Conservation (phyloP, 2,113 vertebrate species). For the Oreocharis arfaki region DNA sequence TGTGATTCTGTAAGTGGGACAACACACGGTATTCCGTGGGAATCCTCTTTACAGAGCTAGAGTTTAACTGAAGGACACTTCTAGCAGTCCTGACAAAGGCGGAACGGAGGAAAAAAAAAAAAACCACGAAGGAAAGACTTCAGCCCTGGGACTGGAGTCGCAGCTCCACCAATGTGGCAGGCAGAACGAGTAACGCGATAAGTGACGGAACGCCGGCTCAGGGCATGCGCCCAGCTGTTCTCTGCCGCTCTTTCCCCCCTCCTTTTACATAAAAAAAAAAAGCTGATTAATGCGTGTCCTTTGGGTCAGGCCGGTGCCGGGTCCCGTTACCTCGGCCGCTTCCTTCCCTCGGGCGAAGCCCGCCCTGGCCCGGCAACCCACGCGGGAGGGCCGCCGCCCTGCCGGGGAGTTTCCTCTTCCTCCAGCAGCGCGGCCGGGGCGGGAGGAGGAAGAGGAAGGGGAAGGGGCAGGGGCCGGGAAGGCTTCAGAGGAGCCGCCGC, state of each 20-base stretch:
- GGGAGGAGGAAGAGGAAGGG: background rate
- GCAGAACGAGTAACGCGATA: fast-evolving
- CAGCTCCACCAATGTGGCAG: background rate
- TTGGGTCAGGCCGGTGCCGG: fast-evolving
- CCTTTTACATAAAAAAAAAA: background rate
- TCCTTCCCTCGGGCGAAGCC: background rate
- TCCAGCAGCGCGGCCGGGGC: background rate
- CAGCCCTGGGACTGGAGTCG: no score
- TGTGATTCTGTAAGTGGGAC: background rate
- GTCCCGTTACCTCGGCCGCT: background rate
- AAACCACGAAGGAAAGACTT: background rate
- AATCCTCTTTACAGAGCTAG: background rate
- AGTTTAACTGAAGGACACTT: background rate
- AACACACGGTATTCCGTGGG: fast-evolving
- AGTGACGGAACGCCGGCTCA: fast-evolving
- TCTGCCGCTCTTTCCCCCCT: background rate
- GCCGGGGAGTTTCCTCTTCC: background rate
- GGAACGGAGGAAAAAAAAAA: fast-evolving
- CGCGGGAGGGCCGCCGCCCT: background rate
- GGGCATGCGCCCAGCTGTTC: background rate
- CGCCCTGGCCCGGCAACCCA: background rate
- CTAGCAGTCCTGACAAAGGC: background rate
- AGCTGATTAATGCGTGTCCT: background rate
- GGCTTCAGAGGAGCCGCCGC: background rate
- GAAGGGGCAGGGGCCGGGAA: background rate